Percentiles rank a stretch among this genome's conserved stretches.
phyloP scores from a whole-genome alignment of 2,113 vertebrate species.

The Burhinus oedicnemus region DNA sequence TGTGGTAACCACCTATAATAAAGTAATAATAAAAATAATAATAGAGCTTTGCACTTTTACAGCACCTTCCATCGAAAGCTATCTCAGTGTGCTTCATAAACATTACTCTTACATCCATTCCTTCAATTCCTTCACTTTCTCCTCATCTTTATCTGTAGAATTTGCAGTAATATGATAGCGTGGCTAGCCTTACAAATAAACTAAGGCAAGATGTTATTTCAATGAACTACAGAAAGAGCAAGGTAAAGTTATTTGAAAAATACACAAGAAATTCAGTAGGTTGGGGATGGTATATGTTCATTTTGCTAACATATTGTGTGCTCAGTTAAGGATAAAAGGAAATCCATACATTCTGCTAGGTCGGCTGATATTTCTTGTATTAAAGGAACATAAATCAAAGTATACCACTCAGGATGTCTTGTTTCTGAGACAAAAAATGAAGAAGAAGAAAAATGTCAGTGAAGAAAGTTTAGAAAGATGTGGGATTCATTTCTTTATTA shows the following conservation, averaged over 20 bases:
- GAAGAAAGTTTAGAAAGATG: background rate
- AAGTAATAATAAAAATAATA: conserved; percentile 43
- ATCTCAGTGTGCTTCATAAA: conserved; percentile 7
- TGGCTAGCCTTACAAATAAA: conserved; percentile 6
- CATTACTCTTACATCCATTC: background rate
- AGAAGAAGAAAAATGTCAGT: background rate
- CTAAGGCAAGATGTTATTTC: background rate
- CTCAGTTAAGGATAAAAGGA: conserved; percentile 49
- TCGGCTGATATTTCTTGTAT: background rate
- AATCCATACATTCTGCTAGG: conserved; percentile 30
- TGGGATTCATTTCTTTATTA: background rate
- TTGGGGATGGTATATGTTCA: background rate
- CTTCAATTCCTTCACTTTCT: conserved; percentile 16
- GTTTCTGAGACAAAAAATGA: conserved; percentile 9
- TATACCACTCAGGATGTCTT: background rate
- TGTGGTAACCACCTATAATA: conserved; percentile 44
- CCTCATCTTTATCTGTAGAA: background rate
- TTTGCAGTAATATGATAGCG: background rate
- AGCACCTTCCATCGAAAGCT: conserved; percentile 1
- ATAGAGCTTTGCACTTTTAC: conserved; percentile 20
- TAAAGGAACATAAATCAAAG: background rate
- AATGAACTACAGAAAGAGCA: background rate
- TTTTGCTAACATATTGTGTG: conserved; percentile 26
- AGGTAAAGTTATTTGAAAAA: conserved; percentile 27
- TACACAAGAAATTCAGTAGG: background rate